Percentiles rank a stretch among this genome's conserved stretches.
These are phyloP conservation scores for Takifugu ocellatus DNA, from an alignment of 2,797 vertebrate species.

Conservation along the genomic window DNA sequence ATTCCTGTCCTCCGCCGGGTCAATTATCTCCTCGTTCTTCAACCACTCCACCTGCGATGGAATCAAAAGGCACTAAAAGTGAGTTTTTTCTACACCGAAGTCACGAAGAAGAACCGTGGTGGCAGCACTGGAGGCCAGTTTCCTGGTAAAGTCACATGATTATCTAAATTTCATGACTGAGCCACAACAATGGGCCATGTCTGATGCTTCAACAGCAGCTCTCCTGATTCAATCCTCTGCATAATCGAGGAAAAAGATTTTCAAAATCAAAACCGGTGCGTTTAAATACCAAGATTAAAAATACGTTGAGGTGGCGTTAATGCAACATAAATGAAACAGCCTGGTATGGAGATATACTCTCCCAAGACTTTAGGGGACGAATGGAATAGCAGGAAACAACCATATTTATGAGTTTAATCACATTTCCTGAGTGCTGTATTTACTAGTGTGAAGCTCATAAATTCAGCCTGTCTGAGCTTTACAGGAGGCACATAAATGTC, in stretches of 20 bases:
- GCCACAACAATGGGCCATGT: too few relatives aligned
- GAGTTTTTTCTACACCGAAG: too few relatives aligned
- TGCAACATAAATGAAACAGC: slow-evolving; percentile 1
- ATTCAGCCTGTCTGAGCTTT: slow-evolving; percentile 60
- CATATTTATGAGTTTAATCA: slow-evolving; percentile 70
- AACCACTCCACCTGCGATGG: slow-evolving; percentile 89
- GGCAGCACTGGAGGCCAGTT: too few relatives aligned
- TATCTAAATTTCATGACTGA: too few relatives aligned
- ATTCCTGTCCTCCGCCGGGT: slow-evolving; percentile 91
- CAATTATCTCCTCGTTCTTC: slow-evolving; percentile 93
- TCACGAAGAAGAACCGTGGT: too few relatives aligned
- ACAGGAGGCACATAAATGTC: slow-evolving; percentile 63
- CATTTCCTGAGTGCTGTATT: slow-evolving; percentile 73
- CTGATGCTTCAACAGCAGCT: too few relatives aligned
- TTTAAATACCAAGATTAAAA: neutral
- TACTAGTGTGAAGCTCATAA: slow-evolving; percentile 64
- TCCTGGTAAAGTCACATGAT: too few relatives aligned
- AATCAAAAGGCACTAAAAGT: neutral
- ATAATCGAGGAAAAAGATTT: too few relatives aligned
- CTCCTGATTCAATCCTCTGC: too few relatives aligned
- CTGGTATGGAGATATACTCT: slow-evolving; percentile 47
- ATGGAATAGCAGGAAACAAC: slow-evolving; percentile 57
- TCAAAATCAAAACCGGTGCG: too few relatives aligned
- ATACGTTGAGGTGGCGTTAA: slow-evolving; percentile 10
- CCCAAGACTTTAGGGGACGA: slow-evolving; percentile 52